Conservation (phyloP, 1,140 invertebrate species). For the Limonius californicus region DNA sequence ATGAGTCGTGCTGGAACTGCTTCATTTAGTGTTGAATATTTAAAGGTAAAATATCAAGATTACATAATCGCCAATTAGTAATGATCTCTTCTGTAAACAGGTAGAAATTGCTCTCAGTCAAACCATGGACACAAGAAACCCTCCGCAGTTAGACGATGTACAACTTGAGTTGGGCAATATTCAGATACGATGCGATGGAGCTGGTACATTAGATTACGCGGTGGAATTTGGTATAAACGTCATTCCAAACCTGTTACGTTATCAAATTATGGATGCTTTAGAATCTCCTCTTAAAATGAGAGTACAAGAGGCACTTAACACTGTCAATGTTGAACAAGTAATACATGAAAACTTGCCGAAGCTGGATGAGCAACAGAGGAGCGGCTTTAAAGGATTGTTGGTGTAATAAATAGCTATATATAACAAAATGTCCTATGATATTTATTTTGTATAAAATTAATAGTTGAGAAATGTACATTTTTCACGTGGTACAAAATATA, state of each 20-base stretch:
- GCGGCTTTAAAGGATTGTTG: conserved; percentile 42
- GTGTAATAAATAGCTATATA: neutral
- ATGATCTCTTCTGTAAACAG: conserved; percentile 21
- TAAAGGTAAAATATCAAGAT: conserved; percentile 51
- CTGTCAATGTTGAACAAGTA: conserved; percentile 66
- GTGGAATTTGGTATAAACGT: conserved; percentile 75
- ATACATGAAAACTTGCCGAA: conserved; percentile 64
- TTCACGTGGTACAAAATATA: conserved; percentile 44
- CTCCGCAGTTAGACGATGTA: conserved; percentile 64
- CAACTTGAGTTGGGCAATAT: conserved; percentile 80
- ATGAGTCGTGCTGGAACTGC: conserved; percentile 66
- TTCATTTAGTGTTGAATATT: conserved; percentile 71
- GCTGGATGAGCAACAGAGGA: conserved; percentile 55
- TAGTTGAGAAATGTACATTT: conserved; percentile 44
- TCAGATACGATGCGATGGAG: conserved; percentile 69
- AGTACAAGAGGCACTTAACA: conserved; percentile 65
- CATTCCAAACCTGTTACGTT: conserved; percentile 74
- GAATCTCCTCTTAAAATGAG: conserved; percentile 68
- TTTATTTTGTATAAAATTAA: conserved; percentile 45
- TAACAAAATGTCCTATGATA: conserved; percentile 20
- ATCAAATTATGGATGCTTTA: conserved; percentile 79
- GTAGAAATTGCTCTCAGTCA: conserved; percentile 65
- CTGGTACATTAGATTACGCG: conserved; percentile 75
- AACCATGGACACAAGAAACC: conserved; percentile 69
- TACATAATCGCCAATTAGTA: too few species aligned